Conservation (phyloP, 2,888 invertebrate species). For the Dugesia japonica region DNA sequence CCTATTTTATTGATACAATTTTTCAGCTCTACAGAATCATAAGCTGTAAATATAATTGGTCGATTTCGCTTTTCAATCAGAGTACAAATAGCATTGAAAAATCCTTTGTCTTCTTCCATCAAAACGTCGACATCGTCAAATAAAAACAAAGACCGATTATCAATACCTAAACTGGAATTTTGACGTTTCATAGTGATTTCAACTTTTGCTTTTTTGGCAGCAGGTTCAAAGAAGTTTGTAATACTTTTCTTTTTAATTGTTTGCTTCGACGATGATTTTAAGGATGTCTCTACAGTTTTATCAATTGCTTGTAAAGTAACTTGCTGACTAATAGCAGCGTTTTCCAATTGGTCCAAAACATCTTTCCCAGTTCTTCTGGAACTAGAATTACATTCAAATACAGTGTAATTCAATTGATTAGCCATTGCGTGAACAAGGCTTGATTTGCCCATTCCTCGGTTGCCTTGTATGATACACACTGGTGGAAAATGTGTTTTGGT, state of each 20-base stretch:
- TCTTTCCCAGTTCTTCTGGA: slow-evolving; percentile 10
- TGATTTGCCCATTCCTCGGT: background rate
- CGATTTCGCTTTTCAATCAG: background rate
- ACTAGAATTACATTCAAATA: background rate
- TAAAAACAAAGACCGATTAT: slow-evolving; percentile 14
- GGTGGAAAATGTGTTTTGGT: background rate
- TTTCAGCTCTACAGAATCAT: background rate
- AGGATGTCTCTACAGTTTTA: background rate
- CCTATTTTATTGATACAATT: background rate
- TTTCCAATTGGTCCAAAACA: background rate
- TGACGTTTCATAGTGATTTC: background rate
- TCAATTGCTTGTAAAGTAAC: background rate
- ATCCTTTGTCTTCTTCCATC: slow-evolving; percentile 20
- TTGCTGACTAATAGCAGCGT: background rate
- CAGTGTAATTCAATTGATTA: background rate
- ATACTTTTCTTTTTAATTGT: background rate
- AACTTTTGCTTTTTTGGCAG: background rate
- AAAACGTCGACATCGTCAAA: slow-evolving; percentile 16
- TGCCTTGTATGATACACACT: background rate
- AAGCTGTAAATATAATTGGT: background rate
- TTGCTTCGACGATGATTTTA: background rate
- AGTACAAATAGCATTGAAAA: background rate
- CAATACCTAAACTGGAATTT: background rate
- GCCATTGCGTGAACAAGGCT: slow-evolving; percentile 7
- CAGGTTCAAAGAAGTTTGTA: background rate